Conservation (phyloP, 2,113 vertebrate genomes). For the Eulemur macaco region DNA sequence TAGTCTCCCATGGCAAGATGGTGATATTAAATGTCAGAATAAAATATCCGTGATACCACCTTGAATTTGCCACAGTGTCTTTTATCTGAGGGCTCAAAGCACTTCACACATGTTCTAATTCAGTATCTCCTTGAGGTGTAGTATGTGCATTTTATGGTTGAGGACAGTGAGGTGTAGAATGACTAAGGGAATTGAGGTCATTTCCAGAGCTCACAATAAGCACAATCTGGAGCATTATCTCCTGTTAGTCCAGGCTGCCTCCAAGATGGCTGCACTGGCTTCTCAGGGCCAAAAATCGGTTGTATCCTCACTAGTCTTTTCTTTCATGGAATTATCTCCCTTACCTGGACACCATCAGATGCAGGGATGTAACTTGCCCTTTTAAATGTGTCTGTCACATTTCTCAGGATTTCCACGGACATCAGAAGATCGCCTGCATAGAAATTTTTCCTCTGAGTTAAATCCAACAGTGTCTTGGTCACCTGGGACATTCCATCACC, state of each 20-base stretch:
- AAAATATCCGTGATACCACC: conserved; percentile 30
- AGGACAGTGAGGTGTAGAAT: not conserved
- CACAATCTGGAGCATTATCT: not conserved
- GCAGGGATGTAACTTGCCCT: conserved; percentile 97
- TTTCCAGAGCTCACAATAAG: not conserved
- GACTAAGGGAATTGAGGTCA: not conserved
- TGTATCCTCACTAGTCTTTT: not conserved
- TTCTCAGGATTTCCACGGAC: conserved; percentile 98
- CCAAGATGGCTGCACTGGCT: not conserved
- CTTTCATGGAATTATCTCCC: not conserved
- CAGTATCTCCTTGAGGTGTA: not conserved
- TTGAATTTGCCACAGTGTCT: conserved; percentile 36
- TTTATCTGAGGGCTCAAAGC: conserved; percentile 16
- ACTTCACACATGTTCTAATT: not conserved
- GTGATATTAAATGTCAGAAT: conserved; percentile 31
- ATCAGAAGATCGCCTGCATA: conserved; percentile 97
- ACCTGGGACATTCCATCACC: conserved; percentile 99
- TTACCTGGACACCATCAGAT: conserved; percentile 98
- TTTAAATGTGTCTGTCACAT: conserved; percentile 98
- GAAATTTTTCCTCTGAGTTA: conserved; percentile 98
- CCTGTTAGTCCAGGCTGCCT: not conserved
- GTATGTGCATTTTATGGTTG: not conserved
- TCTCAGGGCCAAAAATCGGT: not conserved
- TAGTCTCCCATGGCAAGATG: conserved; percentile 43
- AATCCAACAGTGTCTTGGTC: conserved; percentile 96